A percentile compares a stretch with the other conserved stretches of the same genome.
phyloP scores from a whole-genome alignment of 2,797 vertebrate species.

The Rhabdophis nuchalis region DNA sequence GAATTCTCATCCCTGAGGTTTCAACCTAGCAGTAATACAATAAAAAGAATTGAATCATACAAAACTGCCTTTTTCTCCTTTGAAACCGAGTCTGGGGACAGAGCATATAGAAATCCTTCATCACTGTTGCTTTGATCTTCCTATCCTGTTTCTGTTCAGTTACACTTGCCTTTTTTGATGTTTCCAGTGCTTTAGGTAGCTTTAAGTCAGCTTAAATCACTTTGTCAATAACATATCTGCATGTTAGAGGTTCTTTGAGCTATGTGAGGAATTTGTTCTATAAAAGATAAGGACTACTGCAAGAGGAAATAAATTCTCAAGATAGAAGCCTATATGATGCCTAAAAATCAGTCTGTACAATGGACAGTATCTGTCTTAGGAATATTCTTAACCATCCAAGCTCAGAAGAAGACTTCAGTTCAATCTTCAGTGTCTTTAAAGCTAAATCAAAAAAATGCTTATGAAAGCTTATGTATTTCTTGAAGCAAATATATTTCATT shows the following conservation, averaged over 20 bases:
- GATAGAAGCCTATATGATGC: not conserved
- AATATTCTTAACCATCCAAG: not conserved
- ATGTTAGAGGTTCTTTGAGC: not conserved
- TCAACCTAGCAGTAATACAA: not conserved
- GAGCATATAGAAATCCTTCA: not conserved
- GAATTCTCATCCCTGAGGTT: not conserved
- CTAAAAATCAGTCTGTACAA: not conserved
- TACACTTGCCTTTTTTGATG: not conserved
- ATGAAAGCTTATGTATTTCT: not conserved
- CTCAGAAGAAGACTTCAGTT: not conserved
- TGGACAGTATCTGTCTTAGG: not conserved
- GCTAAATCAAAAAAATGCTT: not conserved
- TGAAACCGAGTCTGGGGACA: not conserved
- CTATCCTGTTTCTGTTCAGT: not conserved
- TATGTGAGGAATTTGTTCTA: not conserved
- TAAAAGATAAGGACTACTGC: not conserved
- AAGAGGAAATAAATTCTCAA: not conserved
- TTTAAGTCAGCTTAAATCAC: not conserved
- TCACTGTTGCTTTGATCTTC: not conserved
- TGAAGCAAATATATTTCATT: not conserved
- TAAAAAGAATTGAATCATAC: not conserved
- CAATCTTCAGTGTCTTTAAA: not conserved
- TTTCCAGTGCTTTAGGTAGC: not conserved
- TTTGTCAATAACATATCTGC: not conserved
- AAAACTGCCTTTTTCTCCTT: not conserved